phyloP scores from a whole-genome alignment of 2,113 vertebrate species.

The Pachycephala philippinensis region DNA sequence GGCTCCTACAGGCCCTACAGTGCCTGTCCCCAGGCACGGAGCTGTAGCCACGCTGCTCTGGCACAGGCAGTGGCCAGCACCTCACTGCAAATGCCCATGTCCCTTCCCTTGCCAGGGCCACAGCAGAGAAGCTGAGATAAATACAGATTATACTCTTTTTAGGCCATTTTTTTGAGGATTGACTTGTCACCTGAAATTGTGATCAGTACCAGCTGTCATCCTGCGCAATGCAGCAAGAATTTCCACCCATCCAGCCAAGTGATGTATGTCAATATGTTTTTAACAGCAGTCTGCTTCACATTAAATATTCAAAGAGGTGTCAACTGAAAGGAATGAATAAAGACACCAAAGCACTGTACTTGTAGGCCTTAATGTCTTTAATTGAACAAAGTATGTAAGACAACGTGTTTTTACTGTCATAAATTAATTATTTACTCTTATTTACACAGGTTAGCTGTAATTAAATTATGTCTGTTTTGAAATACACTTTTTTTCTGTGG shows the following conservation, averaged over 20 bases:
- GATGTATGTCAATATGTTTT: constrained; percentile 16
- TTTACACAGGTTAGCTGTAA: constrained; percentile 8
- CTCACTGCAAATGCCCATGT: rapidly evolving
- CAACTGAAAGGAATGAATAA: background rate
- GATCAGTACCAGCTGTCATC: background rate
- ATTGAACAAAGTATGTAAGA: background rate
- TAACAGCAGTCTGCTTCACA: constrained; percentile 8
- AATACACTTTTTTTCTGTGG: background rate
- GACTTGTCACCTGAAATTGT: background rate
- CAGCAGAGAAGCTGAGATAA: background rate
- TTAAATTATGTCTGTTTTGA: background rate
- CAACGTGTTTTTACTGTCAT: background rate
- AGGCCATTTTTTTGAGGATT: background rate
- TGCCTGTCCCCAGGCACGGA: background rate
- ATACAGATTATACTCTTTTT: background rate
- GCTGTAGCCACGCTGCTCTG: background rate
- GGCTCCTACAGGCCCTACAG: rapidly evolving
- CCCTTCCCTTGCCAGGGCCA: background rate
- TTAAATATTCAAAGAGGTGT: constrained; percentile 32
- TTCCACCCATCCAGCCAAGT: background rate
- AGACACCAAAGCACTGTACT: background rate
- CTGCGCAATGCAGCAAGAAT: background rate
- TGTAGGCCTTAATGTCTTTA: background rate
- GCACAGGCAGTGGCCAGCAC: too few relatives aligned
- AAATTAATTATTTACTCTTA: constrained; percentile 27